These are phyloP conservation scores for Dendrolimus houi DNA, from an alignment of 2,888 invertebrate species.

Conservation along the genomic window DNA sequence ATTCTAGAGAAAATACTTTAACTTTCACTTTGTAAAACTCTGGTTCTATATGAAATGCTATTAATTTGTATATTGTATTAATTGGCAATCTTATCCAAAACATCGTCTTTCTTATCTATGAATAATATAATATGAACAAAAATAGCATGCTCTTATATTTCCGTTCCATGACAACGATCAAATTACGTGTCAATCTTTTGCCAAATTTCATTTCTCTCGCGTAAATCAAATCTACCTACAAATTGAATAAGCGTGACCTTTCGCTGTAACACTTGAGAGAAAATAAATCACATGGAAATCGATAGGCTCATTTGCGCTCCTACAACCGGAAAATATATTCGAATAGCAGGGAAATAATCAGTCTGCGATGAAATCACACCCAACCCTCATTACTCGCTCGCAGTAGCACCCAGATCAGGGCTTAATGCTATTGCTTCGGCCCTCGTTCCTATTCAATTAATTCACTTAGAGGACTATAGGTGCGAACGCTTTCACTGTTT, in stretches of 20 bases:
- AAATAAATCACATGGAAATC: slow-evolving; percentile 3
- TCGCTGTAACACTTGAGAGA: neutral
- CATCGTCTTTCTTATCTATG: too few species aligned
- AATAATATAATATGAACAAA: too few species aligned
- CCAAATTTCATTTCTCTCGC: neutral
- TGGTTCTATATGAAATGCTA: too few species aligned
- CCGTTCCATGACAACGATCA: neutral
- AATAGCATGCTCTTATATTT: too few species aligned
- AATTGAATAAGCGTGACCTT: neutral
- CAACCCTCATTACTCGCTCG: slow-evolving; percentile 25
- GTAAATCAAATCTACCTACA: neutral
- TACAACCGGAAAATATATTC: slow-evolving; percentile 1
- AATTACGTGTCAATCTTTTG: neutral
- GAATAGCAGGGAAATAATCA: slow-evolving; percentile 6
- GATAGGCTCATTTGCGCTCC: neutral
- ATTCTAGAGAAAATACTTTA: too few species aligned
- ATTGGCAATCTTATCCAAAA: too few species aligned
- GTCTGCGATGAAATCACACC: slow-evolving; percentile 22
- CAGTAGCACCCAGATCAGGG: slow-evolving; percentile 15
- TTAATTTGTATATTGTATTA: too few species aligned
- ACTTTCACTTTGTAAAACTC: too few species aligned
- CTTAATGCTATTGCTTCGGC: slow-evolving; percentile 13
- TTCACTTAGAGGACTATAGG: slow-evolving; percentile 4
- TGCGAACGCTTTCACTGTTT: neutral
- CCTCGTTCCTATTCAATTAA: slow-evolving; percentile 15